Evolutionary conservation across 2,888 invertebrate species (phyloP).

Genomic region (Parnassius glacialis): DNA sequence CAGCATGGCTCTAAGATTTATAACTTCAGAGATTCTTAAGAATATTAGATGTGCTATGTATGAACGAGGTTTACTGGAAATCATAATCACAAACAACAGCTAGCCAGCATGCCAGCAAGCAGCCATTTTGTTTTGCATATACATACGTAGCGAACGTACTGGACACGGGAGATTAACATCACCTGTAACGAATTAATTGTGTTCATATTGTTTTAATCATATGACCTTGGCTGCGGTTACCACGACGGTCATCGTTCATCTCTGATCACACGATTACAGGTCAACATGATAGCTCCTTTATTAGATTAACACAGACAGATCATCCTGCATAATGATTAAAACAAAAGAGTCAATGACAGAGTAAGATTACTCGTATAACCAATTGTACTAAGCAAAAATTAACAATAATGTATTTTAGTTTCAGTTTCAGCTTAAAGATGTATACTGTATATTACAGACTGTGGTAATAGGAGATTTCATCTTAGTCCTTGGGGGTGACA

Average conservation of each 20-base stretch:
- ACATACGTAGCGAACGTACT: constrained; percentile 32
- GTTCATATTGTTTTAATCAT: constrained; percentile 54
- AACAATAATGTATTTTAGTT: too few species aligned
- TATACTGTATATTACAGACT: too few species aligned
- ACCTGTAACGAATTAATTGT: constrained; percentile 57
- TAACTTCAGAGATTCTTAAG: too few species aligned
- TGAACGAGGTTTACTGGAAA: constrained; percentile 39
- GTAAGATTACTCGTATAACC: too few species aligned
- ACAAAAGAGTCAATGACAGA: too few species aligned
- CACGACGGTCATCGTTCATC: constrained; percentile 59
- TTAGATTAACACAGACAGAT: constrained; percentile 10
- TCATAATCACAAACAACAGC: constrained; percentile 35
- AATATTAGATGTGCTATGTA: background rate
- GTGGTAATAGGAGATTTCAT: too few species aligned
- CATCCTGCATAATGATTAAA: background rate
- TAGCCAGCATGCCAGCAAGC: constrained; percentile 24
- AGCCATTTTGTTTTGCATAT: constrained; percentile 28
- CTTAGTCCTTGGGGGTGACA: too few species aligned
- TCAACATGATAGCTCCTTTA: constrained; percentile 66
- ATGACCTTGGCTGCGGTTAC: constrained; percentile 70
- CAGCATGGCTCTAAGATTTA: too few species aligned
- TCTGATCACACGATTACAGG: constrained; percentile 64
- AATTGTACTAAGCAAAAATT: too few species aligned
- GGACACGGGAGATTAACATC: constrained; percentile 33
- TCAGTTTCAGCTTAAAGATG: too few species aligned